Evolutionary conservation across 2,113 vertebrate genomes (phyloP).

Genomic region (human (Homo sapiens)): GRCh38 chr21:35575001-35575500

Average conservation of each 20-base stretch:
- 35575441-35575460: neutral
- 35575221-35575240: neutral
- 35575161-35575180: neutral
- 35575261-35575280: neutral
- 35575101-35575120: neutral
- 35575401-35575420: accelerated
- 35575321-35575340: neutral
- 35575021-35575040: neutral
- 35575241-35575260: neutral
- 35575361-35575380: neutral
- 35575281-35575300: too few relatives aligned
- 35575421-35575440: neutral
- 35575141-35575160: accelerated
- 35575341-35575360: neutral
- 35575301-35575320: neutral
- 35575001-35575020: neutral
- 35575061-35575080: neutral
- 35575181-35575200: accelerated
- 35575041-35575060: neutral
- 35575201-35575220: neutral
- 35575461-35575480: neutral
- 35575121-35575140: accelerated
- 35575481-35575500: accelerated
- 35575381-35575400: neutral
- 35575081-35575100: neutral